These are phyloP conservation scores for Argyresthia albistria DNA, from an alignment of 2,888 invertebrate species.

Conservation along the genomic window DNA sequence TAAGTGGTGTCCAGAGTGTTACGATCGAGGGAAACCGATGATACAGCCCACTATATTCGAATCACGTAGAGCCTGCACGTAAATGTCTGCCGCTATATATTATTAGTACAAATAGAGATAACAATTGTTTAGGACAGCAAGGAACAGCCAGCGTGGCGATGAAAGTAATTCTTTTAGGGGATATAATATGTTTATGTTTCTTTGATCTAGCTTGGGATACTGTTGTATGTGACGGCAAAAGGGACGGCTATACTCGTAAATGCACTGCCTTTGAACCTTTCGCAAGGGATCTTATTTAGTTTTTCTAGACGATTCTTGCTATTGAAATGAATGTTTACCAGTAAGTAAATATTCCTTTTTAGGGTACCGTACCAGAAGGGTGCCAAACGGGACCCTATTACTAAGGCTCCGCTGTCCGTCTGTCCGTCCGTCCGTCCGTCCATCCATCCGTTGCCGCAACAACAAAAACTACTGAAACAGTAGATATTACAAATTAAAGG, in stretches of 20 bases:
- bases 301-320: neutral
- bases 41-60: slow-evolving; percentile 35
- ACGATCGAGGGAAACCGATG: slow-evolving; percentile 18
- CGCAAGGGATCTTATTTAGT: neutral
- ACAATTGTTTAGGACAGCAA: slow-evolving; percentile 67
- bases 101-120: slow-evolving; percentile 72
- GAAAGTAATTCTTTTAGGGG: slow-evolving; percentile 30
- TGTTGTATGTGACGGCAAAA: neutral
- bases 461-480: too few relatives aligned
- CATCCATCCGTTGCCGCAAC: too few relatives aligned
- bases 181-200: neutral
- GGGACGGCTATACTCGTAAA: neutral
- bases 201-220: neutral
- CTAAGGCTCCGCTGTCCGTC: too few relatives aligned
- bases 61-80: slow-evolving; percentile 62
- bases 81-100: slow-evolving; percentile 58
- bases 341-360: too few relatives aligned
- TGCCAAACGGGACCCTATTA: too few relatives aligned
- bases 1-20: slow-evolving; percentile 2
- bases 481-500: too few relatives aligned
- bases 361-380: too few relatives aligned
- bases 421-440: too few relatives aligned
- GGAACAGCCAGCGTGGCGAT: slow-evolving; percentile 51
- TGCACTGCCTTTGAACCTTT: neutral
- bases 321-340: too few relatives aligned